Evolutionary conservation across 2,888 invertebrate species (phyloP).

Genomic region (Eristalis intricaria): DNA sequence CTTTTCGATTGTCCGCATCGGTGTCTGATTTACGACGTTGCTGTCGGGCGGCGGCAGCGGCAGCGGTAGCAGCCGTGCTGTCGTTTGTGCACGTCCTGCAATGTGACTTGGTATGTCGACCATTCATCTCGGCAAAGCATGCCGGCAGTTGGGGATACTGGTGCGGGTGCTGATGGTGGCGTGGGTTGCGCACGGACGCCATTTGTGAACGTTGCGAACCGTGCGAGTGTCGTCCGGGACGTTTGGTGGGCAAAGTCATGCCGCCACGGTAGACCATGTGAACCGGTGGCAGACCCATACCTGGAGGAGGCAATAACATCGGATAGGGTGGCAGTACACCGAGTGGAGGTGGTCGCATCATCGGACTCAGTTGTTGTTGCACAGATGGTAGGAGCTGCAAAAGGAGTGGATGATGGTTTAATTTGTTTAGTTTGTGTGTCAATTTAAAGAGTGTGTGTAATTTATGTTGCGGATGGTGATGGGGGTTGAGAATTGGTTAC

Average conservation of each 20-base stretch:
- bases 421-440: slow-evolving; percentile 69
- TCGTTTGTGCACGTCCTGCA: slow-evolving; percentile 73
- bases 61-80: slow-evolving; percentile 33
- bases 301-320: slow-evolving; percentile 61
- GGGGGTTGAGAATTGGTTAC: background rate
- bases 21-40: slow-evolving; percentile 80
- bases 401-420: slow-evolving; percentile 56
- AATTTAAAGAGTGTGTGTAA: slow-evolving; percentile 58
- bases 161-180: slow-evolving; percentile 38
- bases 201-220: slow-evolving; percentile 76
- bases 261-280: slow-evolving; percentile 75
- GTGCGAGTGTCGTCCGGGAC: slow-evolving; percentile 75
- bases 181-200: slow-evolving; percentile 37
- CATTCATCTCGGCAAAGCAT: slow-evolving; percentile 75
- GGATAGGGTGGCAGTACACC: slow-evolving; percentile 60
- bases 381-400: slow-evolving; percentile 74
- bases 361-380: slow-evolving; percentile 73
- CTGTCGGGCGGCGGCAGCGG: slow-evolving; percentile 75
- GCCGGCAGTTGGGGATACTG: slow-evolving; percentile 74
- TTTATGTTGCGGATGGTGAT: slow-evolving; percentile 30
- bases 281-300: slow-evolving; percentile 73
- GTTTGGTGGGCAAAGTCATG: slow-evolving; percentile 77
- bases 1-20: slow-evolving; percentile 77
- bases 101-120: slow-evolving; percentile 74
- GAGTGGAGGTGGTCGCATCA: slow-evolving; percentile 61